Evolutionary conservation across 1,140 invertebrate genomes (phyloP).

Genomic region (Zaprionus africanus): DNA sequence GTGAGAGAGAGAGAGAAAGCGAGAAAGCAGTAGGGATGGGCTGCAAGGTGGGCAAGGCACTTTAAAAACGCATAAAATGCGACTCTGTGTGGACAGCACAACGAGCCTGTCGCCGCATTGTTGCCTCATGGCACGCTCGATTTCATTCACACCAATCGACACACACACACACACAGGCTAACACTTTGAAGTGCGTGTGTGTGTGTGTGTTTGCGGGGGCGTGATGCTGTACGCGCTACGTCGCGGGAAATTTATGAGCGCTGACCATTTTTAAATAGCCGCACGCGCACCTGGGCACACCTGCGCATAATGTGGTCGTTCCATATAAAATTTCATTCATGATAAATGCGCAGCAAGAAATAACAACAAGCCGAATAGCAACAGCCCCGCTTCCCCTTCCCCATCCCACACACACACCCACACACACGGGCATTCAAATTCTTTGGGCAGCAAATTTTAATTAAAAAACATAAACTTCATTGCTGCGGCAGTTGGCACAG

Average conservation of each 20-base stretch:
- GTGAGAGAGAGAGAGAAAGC: too few species aligned
- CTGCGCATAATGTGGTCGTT: slow-evolving; percentile 78
- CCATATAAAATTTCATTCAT: slow-evolving; percentile 61
- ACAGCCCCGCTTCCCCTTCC: background rate
- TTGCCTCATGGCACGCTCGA: slow-evolving; percentile 37
- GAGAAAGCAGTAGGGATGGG: too few species aligned
- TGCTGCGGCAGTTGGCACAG: slow-evolving; percentile 47
- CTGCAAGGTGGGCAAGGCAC: background rate
- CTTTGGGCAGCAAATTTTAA: slow-evolving; percentile 64
- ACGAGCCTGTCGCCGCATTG: slow-evolving; percentile 12
- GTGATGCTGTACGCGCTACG: slow-evolving; percentile 18
- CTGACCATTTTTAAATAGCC: slow-evolving; percentile 81
- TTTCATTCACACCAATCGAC: slow-evolving; percentile 48
- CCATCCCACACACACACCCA: slow-evolving; percentile 8
- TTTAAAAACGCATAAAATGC: slow-evolving; percentile 57
- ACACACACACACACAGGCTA: slow-evolving; percentile 2
- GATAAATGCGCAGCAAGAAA: slow-evolving; percentile 53
- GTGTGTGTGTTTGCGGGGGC: background rate
- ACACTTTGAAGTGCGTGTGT: background rate
- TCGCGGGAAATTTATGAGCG: slow-evolving; percentile 67
- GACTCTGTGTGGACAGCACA: slow-evolving; percentile 49
- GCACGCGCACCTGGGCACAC: slow-evolving; percentile 76
- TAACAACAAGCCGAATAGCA: slow-evolving; percentile 48
- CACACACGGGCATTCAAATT: slow-evolving; percentile 43
- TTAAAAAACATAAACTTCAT: slow-evolving; percentile 79